These are phyloP conservation scores for Noctuana brunneofusca DNA, from an alignment of 2,888 invertebrate species.

Conservation along the genomic window DNA sequence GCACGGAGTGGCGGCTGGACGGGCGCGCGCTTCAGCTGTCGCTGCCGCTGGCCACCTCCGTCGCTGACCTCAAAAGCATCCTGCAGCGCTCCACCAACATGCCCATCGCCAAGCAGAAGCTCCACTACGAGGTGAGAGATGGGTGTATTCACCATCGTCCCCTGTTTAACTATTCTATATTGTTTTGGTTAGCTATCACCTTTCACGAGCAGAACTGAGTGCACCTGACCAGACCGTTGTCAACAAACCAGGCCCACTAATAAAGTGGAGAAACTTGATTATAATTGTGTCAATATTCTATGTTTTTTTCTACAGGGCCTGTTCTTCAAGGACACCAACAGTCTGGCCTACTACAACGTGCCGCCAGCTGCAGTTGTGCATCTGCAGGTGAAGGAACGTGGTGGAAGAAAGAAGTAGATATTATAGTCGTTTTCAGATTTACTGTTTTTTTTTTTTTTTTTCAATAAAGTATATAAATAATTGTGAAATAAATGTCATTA, in stretches of 20 bases:
- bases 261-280: no score
- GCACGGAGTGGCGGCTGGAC: constrained; percentile 96
- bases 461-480: no score
- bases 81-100: constrained; percentile 94
- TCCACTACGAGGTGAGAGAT: constrained; percentile 97
- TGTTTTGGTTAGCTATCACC: no score
- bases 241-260: no score
- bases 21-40: constrained; percentile 93
- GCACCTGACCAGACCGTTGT: no score
- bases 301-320: constrained; percentile 87
- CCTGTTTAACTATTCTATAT: no score
- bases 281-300: no score
- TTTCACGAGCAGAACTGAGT: no score
- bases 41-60: constrained; percentile 89
- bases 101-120: constrained; percentile 98
- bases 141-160: no score
- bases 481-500: not conserved
- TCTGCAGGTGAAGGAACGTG: constrained; percentile 97
- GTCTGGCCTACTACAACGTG: constrained; percentile 97
- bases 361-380: constrained; percentile 91
- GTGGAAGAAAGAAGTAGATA: constrained; percentile 97
- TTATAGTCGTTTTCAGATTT: not conserved
- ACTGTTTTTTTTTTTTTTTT: not conserved
- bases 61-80: constrained; percentile 93
- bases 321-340: constrained; percentile 98